Percentiles rank a stretch among this genome's conserved stretches.
phyloP scores from a whole-genome alignment of 2,797 vertebrate species.

The Mustela erminea region DNA sequence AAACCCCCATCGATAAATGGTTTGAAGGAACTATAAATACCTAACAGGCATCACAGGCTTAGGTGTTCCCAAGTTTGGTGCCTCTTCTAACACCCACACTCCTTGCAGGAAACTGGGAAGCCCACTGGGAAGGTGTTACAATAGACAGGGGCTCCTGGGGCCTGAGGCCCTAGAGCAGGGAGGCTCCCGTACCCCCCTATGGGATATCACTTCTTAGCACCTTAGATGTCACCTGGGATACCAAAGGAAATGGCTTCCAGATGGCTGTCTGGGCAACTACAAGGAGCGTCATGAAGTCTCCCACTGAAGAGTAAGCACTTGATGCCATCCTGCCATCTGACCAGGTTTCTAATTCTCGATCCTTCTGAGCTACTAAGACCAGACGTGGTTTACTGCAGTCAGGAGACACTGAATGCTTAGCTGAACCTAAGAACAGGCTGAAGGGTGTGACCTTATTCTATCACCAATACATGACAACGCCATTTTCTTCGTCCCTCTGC shows the following conservation, averaged over 20 bases:
- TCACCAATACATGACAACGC: background rate
- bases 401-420: background rate
- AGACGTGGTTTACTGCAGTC: fast-evolving
- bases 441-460: background rate
- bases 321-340: background rate
- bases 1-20: background rate
- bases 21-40: conserved; percentile 1
- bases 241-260: background rate
- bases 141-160: background rate
- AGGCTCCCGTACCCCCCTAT: background rate
- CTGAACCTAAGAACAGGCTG: background rate
- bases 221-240: background rate
- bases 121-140: background rate
- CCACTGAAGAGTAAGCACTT: background rate
- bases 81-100: background rate
- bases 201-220: background rate
- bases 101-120: background rate
- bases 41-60: too few relatives aligned
- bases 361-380: background rate
- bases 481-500: background rate
- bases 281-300: fast-evolving
- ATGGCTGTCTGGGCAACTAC: background rate
- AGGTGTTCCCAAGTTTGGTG: background rate
- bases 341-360: fast-evolving
- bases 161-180: background rate